Evolutionary conservation across 2,888 invertebrate genomes (phyloP).

Genomic region (Thereva unica): DNA sequence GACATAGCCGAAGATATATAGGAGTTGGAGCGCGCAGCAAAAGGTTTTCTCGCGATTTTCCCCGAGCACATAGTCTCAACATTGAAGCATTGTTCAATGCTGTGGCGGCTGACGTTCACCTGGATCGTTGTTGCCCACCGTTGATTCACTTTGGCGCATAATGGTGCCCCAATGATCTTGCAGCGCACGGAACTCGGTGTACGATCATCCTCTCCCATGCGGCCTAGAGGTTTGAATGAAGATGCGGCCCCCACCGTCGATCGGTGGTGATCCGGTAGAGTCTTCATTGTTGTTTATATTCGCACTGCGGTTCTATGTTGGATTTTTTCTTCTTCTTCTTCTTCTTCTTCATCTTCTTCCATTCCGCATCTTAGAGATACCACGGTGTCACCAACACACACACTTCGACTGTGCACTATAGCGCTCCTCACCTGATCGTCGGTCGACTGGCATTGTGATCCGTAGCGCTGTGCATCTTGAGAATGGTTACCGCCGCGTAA

Average conservation of each 20-base stretch:
- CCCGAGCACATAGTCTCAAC: no score
- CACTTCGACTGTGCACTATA: background rate
- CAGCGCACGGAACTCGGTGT: no score
- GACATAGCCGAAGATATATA: no score
- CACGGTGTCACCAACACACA: constrained; percentile 27
- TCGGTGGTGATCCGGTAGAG: background rate
- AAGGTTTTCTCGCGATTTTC: no score
- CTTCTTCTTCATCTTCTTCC: constrained; percentile 19
- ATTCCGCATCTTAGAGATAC: constrained; percentile 14
- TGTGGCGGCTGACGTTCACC: no score
- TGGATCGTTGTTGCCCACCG: no score
- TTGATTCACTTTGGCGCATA: no score
- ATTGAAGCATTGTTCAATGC: no score
- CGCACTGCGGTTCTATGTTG: constrained; percentile 4
- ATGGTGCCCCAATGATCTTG: no score
- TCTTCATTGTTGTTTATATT: constrained; percentile 12
- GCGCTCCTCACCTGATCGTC: background rate
- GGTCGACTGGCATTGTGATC: constrained; percentile 9
- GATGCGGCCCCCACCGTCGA: constrained; percentile 26
- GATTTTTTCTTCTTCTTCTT: constrained; percentile 9
- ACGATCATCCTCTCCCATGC: no score
- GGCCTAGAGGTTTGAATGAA: background rate
- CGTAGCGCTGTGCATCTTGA: constrained; percentile 15
- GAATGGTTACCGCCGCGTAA: constrained; percentile 1
- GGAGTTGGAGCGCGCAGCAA: no score